Conservation (phyloP, 2,113 vertebrate species). For the Hemichromis elongatus region DNA sequence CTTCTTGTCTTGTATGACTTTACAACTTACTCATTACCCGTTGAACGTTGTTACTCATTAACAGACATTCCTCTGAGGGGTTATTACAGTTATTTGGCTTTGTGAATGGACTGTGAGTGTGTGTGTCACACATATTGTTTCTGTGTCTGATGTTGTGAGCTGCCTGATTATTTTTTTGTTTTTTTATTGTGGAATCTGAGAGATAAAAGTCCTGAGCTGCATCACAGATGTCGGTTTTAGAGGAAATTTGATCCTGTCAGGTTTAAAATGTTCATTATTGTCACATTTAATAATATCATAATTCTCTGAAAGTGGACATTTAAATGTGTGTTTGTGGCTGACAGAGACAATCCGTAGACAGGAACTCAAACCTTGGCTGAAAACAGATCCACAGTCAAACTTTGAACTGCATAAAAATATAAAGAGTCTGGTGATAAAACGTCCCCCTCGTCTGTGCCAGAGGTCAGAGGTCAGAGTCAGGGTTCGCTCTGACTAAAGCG, state of each 20-base stretch:
- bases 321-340: neutral
- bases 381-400: neutral
- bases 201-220: neutral
- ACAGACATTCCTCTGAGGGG: neutral
- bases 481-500: neutral
- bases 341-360: neutral
- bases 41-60: neutral
- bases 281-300: neutral
- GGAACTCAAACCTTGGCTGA: neutral
- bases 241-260: neutral
- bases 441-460: neutral
- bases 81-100: neutral
- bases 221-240: neutral
- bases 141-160: neutral
- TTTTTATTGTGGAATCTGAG: neutral
- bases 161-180: neutral
- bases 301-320: neutral
- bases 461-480: neutral
- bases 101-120: neutral
- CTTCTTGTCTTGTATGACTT: neutral
- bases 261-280: neutral
- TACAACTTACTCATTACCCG: neutral
- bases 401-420: neutral
- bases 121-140: neutral
- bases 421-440: neutral